Evolutionary conservation across 2,113 vertebrate genomes (phyloP).

Genomic region (Aleadryas rufinucha): DNA sequence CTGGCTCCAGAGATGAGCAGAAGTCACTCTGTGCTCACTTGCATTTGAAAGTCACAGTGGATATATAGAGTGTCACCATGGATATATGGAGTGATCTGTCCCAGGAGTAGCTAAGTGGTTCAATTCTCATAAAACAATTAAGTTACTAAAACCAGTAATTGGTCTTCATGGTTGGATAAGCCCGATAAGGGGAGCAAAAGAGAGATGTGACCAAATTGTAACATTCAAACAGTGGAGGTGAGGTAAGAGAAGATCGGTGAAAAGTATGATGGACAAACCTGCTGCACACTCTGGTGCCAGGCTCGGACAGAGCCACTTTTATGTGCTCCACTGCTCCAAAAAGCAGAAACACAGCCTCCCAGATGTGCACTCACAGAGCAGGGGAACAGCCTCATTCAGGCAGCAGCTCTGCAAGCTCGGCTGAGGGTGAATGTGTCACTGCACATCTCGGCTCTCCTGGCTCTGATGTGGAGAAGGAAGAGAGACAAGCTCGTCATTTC

Average conservation of each 20-base stretch:
- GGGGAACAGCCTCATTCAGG: background rate
- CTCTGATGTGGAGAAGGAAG: conserved; percentile 9
- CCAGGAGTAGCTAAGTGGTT: background rate
- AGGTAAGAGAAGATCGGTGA: background rate
- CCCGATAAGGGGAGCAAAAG: background rate
- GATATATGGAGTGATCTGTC: background rate
- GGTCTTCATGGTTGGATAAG: background rate
- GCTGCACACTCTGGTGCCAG: background rate
- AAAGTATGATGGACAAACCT: background rate
- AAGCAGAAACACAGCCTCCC: background rate
- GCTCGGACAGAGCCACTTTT: background rate
- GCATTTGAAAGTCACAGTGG: conserved; percentile 2
- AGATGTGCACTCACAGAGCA: background rate
- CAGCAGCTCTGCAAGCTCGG: background rate
- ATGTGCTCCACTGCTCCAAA: background rate
- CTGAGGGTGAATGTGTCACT: background rate
- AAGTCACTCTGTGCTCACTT: background rate
- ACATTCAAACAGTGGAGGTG: background rate
- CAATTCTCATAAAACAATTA: conserved; percentile 11
- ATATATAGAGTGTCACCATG: background rate
- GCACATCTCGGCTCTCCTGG: background rate
- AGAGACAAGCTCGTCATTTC: conserved; percentile 51
- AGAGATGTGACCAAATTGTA: background rate
- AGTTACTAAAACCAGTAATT: background rate
- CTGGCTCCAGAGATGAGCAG: background rate